Percentiles rank a stretch among this genome's conserved stretches.
Evolutionary conservation across 2,113 vertebrate genomes (phyloP).

Genomic region (Perca schrenkii): DNA sequence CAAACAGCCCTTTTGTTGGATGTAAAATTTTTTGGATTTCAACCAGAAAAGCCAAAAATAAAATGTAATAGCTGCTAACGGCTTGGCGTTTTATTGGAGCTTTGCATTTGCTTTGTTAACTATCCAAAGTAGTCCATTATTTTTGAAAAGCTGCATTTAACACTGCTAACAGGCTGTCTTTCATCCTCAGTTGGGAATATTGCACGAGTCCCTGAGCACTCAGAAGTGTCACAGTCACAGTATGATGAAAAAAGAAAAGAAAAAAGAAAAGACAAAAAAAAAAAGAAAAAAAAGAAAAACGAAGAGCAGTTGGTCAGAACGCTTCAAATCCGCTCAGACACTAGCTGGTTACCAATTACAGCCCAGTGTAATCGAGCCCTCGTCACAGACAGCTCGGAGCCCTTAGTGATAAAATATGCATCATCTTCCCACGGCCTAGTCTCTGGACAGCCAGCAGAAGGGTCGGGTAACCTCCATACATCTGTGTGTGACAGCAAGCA

Average conservation of each 20-base stretch:
- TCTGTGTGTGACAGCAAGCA: constrained; percentile 66
- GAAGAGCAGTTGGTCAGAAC: constrained; percentile 28
- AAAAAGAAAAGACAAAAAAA: background rate
- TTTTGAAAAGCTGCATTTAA: constrained; percentile 23
- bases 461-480: constrained; percentile 72
- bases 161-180: constrained; percentile 20
- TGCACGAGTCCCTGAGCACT: constrained; percentile 38
- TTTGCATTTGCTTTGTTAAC: constrained; percentile 27
- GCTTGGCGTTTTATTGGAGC: constrained; percentile 43
- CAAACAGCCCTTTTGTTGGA: background rate
- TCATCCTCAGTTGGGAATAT: constrained; percentile 41
- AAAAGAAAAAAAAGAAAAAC: constrained; percentile 1
- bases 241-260: constrained; percentile 15
- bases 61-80: constrained; percentile 38
- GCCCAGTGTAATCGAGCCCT: constrained; percentile 60
- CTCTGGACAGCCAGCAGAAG: constrained; percentile 46
- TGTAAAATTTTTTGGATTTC: background rate
- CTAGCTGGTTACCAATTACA: constrained; percentile 60
- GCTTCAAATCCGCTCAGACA: constrained; percentile 49
- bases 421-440: constrained; percentile 54
- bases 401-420: constrained; percentile 64
- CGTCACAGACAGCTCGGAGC: constrained; percentile 38
- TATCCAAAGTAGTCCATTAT: constrained; percentile 27
- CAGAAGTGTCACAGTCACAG: constrained; percentile 36
- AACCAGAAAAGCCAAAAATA: constrained; percentile 29